Evolutionary conservation across 2,797 vertebrate genomes (phyloP).

Genomic region (Crenichthys baileyi): DNA sequence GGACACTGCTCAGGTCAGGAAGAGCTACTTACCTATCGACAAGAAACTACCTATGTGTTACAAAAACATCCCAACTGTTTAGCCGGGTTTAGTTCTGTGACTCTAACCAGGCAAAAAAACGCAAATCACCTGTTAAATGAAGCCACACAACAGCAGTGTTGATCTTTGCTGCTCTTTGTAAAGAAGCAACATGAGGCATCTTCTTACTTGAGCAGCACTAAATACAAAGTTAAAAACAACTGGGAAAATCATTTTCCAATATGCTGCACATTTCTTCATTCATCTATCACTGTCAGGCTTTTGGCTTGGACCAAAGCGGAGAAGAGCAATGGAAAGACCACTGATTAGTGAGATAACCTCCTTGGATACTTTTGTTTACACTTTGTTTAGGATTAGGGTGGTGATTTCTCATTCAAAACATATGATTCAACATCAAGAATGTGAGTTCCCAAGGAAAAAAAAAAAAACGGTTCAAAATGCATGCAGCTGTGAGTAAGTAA

Average conservation of each 20-base stretch:
- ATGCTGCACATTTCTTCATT: not conserved
- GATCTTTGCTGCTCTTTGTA: not conserved
- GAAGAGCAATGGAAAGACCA: constrained; percentile 24
- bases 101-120: no score
- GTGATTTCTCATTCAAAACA: constrained; percentile 16
- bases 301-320: constrained; percentile 11
- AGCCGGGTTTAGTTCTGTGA: no score
- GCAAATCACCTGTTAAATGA: no score
- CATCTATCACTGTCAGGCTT: constrained; percentile 33
- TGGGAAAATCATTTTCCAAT: constrained; percentile 23
- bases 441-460: constrained; percentile 10
- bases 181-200: constrained; percentile 17
- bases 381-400: constrained; percentile 19
- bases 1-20: no score
- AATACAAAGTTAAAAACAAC: constrained; percentile 40
- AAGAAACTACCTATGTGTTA: no score
- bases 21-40: no score
- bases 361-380: constrained; percentile 36
- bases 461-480: constrained; percentile 7
- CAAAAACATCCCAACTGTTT: no score
- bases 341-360: constrained; percentile 27
- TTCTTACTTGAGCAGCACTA: constrained; percentile 12
- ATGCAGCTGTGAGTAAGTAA: not conserved
- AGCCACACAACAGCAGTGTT: no score
- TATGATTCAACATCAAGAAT: constrained; percentile 8